Evolutionary conservation across 2,113 vertebrate genomes (phyloP).

Genomic region (Aegithalos caudatus): DNA sequence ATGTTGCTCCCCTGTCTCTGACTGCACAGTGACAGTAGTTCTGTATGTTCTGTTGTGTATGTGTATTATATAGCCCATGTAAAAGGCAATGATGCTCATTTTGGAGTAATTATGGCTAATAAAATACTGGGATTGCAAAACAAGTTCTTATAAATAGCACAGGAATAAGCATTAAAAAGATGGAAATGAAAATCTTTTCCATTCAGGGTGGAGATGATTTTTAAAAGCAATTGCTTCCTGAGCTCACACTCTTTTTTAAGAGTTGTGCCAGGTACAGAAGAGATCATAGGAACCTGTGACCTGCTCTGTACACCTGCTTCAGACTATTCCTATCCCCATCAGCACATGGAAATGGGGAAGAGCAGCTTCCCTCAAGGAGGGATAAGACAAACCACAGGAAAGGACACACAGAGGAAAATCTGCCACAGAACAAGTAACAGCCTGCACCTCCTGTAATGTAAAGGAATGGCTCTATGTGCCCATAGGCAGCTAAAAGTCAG

Average conservation of each 20-base stretch:
- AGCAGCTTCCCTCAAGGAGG: neutral
- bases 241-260: neutral
- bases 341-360: neutral
- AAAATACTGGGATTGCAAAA: neutral
- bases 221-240: neutral
- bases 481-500: neutral
- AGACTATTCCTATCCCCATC: no score
- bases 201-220: neutral
- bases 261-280: neutral
- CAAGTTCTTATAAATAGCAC: neutral
- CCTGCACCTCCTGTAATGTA: neutral
- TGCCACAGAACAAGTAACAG: neutral
- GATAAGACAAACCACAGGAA: neutral
- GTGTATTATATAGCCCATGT: neutral
- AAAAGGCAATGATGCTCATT: constrained; percentile 3
- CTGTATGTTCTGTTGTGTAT: neutral
- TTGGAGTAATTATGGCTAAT: constrained; percentile 21
- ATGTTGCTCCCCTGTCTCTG: no score
- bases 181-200: neutral
- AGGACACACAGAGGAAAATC: neutral
- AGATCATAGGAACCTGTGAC: accelerated
- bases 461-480: neutral
- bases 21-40: neutral
- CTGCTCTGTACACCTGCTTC: neutral
- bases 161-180: neutral